Base-by-base conservation (phyloP, 1,140 invertebrate genomes). In the Drosophila pseudoananassae region DNA sequence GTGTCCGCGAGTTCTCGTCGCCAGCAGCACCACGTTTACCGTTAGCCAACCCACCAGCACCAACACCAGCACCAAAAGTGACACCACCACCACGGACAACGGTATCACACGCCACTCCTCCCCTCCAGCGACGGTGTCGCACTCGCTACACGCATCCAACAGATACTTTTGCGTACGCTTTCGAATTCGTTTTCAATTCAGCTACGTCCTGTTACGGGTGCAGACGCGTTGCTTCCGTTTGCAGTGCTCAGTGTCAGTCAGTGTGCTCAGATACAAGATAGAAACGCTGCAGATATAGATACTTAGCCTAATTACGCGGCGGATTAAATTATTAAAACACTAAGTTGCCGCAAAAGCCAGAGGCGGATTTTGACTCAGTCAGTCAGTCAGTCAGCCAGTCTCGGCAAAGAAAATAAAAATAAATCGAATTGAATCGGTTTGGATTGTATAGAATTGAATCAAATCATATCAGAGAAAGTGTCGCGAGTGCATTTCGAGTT, bases 241-340 rank as follows among this genome's bases (percentile, higher is more conserved):
- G 58, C 66, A 60, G 29, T 17, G 14, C 17, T 20, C 43, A 46
- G 43, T 46, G 15, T 46, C 43, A 46, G 15, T 10, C 43, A 46
- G 15, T 20, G 43, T 46, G 15, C 43, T 10, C 43, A 63, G 54
- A 40, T 38, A 43, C 69, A 64, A 57, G 66, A 76, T 59, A 59
- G 59, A 49, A 72, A 40, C 65, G 71, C 43, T 46, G 43, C 43
- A 20, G 15, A 17, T 46, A 46, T 52, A 61, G 75, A 83, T 79
- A 85, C 81, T 90, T 91, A 91, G 69, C 85, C 89, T 91, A 91
- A 91, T 91, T 91, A 91, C 89, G 78, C 78, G 78, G 74, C 78
- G 89, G 90, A 91, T 91, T 91, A 91, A 91, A 87, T 90, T 91
- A 90, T 91, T 91, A 91, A 89, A 80, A 87, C 81, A 88, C 80